Evolutionary conservation across 2,797 vertebrate genomes (phyloP), one percentile per base, ranked within the genome.

Genomic region (Prunella strophiata): DNA sequence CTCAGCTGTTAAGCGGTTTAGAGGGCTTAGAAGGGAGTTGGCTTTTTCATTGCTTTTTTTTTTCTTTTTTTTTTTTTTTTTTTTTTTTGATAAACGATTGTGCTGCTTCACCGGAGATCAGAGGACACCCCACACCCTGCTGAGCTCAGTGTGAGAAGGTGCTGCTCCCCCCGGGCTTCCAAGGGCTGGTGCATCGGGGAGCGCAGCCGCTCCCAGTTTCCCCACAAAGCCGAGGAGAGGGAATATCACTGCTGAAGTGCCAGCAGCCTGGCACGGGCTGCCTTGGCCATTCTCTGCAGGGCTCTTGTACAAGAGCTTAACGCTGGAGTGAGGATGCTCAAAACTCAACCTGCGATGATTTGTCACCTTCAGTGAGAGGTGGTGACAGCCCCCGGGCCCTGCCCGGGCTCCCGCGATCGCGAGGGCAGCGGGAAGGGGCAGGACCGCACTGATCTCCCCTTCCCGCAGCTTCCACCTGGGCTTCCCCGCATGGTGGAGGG

Each of bases 61-160:
- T 25, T 17, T 45, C n/a, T n/a, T n/a, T n/a, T n/a, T 2, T 34
- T 34, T 36, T 36, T 36, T 9, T 16, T 29, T 30, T 34, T 43
- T 2, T 16, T 52, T 27, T 40, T 15, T 34, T 3, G 1, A 16
- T 34, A 16, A 83, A 61, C 2, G 13, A 17, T 32, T 45, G 13
- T 8, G 58, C 18, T 42, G 25, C 45, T 47, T 55, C 0, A 0
- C 17, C 27, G 47, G 20, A 1, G 6, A 45, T 7, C 29, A 4
- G 54, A 79, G 23, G 45, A 45, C 23, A 11, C 23, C 43, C 21
- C 4, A 16, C 9, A 18, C 13, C 32, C 55, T 9, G 45, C 34
- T 25, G n/a, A 51, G 62, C 29, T 4, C 7, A 7, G 3, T 4
- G 17, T 5, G 2, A 36, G 30, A 4, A 30, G 73, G 65, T 4